phyloP scores from a whole-genome alignment of 1,140 invertebrate genomes.

The Hylyphantes graminicola region DNA sequence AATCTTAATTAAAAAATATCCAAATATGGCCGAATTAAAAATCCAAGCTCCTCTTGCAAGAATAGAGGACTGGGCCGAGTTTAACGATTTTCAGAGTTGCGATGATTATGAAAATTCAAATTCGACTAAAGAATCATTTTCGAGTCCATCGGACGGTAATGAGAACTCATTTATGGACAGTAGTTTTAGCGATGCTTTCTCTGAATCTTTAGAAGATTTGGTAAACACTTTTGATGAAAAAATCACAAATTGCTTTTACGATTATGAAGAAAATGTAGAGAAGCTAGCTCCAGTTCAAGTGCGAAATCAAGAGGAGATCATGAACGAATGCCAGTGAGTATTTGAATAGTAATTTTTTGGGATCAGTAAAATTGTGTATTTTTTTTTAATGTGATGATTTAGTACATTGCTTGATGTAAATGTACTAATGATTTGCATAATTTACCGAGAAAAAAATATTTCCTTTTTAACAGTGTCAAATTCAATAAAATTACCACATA shows the following conservation, averaged over 20 bases:
- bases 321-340: slow-evolving; percentile 99
- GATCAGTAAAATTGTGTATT: too few species aligned
- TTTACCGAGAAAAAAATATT: too few species aligned
- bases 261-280: slow-evolving; percentile 96
- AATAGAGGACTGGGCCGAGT: slow-evolving; percentile 83
- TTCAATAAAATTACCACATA: too few species aligned
- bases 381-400: too few species aligned
- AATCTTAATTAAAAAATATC: neutral
- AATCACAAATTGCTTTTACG: slow-evolving; percentile 97
- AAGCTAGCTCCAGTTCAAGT: slow-evolving; percentile 98
- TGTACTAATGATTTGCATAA: too few species aligned
- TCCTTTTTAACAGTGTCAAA: too few species aligned
- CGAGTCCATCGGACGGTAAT: slow-evolving; percentile 50
- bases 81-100: slow-evolving; percentile 71
- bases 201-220: slow-evolving; percentile 95
- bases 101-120: slow-evolving; percentile 74
- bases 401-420: too few species aligned
- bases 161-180: slow-evolving; percentile 59
- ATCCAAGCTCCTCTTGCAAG: slow-evolving; percentile 95
- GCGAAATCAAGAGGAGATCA: slow-evolving; percentile 96
- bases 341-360: neutral
- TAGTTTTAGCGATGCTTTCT: slow-evolving; percentile 70
- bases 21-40: slow-evolving; percentile 78
- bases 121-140: slow-evolving; percentile 66
- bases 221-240: slow-evolving; percentile 99